Evolutionary conservation across 2,113 vertebrate genomes (phyloP).

Genomic region (Gorsachius goisagi): DNA sequence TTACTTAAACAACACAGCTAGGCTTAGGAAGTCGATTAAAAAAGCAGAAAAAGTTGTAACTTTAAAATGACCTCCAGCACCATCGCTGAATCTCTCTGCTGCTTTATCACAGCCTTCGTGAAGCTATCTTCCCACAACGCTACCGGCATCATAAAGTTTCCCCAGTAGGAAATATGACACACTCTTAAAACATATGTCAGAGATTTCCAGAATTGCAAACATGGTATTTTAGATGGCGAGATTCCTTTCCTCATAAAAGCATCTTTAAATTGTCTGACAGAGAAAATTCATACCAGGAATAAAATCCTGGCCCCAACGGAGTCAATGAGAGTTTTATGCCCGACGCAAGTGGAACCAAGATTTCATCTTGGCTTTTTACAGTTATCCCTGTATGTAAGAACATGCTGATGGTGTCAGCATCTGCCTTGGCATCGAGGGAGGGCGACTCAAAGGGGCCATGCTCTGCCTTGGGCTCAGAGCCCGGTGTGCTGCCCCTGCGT

Average conservation of each 20-base stretch:
- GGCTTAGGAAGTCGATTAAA: background rate
- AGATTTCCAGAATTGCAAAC: conserved; percentile 52
- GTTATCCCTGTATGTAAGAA: background rate
- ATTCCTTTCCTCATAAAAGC: conserved; percentile 43
- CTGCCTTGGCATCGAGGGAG: background rate
- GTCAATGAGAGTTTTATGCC: conserved; percentile 23
- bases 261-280: conserved; percentile 52
- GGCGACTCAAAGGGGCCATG: background rate
- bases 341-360: background rate
- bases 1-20: background rate
- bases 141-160: background rate
- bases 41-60: background rate
- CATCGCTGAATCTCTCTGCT: background rate
- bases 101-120: background rate
- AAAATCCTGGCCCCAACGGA: background rate
- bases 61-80: conserved; percentile 53
- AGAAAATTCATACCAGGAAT: conserved; percentile 50
- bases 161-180: conserved; percentile 49
- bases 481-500: background rate
- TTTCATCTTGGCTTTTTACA: background rate
- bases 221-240: conserved; percentile 21
- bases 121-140: background rate
- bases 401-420: background rate
- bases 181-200: conserved; percentile 61
- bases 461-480: background rate